Evolutionary conservation across 2,113 vertebrate genomes (phyloP).

Genomic region (Oophaga pumilio): DNA sequence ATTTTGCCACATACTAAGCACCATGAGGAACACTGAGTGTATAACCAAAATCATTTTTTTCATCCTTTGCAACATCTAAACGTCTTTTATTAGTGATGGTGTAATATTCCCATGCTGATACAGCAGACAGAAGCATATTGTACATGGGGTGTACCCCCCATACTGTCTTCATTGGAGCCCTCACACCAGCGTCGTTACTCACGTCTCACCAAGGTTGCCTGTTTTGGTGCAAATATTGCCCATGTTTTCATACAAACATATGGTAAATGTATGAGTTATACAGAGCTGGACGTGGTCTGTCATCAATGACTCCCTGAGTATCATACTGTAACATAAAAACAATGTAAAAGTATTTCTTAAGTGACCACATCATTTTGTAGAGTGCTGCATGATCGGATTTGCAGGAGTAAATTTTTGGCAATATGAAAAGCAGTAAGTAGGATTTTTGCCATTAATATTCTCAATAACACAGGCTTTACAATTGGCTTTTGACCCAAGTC

Average conservation of each 20-base stretch:
- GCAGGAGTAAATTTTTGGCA: slow-evolving; percentile 38
- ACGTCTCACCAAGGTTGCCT: neutral
- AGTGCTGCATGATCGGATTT: slow-evolving; percentile 38
- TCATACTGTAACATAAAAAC: slow-evolving; percentile 37
- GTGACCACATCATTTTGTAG: slow-evolving; percentile 33
- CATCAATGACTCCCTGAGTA: slow-evolving; percentile 4
- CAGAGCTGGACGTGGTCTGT: neutral
- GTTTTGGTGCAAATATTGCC: neutral
- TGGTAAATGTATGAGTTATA: neutral
- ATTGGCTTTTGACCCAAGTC: slow-evolving; percentile 42
- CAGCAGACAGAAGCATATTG: too few relatives aligned
- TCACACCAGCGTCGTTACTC: neutral
- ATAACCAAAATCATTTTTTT: too few relatives aligned
- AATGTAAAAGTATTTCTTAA: slow-evolving; percentile 36
- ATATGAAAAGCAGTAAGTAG: slow-evolving; percentile 43
- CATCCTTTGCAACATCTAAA: too few relatives aligned
- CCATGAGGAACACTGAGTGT: too few relatives aligned
- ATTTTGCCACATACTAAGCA: too few relatives aligned
- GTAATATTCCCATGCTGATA: too few relatives aligned
- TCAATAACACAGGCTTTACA: slow-evolving; percentile 42
- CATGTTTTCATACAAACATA: slow-evolving; percentile 34
- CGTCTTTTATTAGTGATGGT: too few relatives aligned
- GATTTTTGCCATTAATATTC: slow-evolving; percentile 44
- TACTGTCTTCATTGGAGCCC: neutral
- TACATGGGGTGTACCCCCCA: too few relatives aligned